Conservation (phyloP, 2,888 invertebrate species). For the Pasiphila rectangulata region DNA sequence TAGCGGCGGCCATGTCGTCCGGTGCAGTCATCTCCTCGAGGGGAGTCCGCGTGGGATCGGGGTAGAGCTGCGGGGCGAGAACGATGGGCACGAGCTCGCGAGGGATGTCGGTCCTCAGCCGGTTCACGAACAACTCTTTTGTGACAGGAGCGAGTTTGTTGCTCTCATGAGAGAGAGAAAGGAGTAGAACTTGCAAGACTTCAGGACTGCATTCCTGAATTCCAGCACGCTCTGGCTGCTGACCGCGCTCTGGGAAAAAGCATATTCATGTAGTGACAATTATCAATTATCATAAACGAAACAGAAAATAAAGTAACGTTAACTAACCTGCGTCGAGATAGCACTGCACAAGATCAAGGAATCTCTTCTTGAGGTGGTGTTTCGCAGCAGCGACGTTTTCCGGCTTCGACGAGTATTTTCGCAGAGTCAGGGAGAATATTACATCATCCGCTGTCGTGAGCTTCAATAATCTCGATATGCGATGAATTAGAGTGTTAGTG, state of each 20-base stretch:
- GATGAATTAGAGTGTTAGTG: slow-evolving; percentile 88
- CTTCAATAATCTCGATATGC: slow-evolving; percentile 92
- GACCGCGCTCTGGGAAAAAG: slow-evolving; percentile 77
- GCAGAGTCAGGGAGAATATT: slow-evolving; percentile 91
- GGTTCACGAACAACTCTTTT: slow-evolving; percentile 89
- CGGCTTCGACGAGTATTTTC: slow-evolving; percentile 87
- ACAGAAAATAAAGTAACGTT: no score
- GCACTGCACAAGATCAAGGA: slow-evolving; percentile 91
- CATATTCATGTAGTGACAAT: no score
- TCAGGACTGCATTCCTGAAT: slow-evolving; percentile 95
- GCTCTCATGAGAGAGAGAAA: slow-evolving; percentile 81
- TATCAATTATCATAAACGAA: no score
- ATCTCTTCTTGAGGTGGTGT: slow-evolving; percentile 89
- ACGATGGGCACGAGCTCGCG: slow-evolving; percentile 93
- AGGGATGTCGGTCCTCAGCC: slow-evolving; percentile 92
- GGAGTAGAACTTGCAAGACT: slow-evolving; percentile 90
- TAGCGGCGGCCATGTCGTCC: slow-evolving; percentile 81
- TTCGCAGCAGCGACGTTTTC: slow-evolving; percentile 88
- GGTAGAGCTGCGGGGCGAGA: slow-evolving; percentile 92
- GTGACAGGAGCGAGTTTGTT: slow-evolving; percentile 86
- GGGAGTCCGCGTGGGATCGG: slow-evolving; percentile 86
- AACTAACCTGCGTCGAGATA: slow-evolving; percentile 89
- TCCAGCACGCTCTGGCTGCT: slow-evolving; percentile 88
- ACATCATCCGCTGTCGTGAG: slow-evolving; percentile 95
- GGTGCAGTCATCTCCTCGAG: slow-evolving; percentile 83